Base-by-base conservation (phyloP, 2,888 invertebrate genomes). In the Eristalis intricaria region DNA sequence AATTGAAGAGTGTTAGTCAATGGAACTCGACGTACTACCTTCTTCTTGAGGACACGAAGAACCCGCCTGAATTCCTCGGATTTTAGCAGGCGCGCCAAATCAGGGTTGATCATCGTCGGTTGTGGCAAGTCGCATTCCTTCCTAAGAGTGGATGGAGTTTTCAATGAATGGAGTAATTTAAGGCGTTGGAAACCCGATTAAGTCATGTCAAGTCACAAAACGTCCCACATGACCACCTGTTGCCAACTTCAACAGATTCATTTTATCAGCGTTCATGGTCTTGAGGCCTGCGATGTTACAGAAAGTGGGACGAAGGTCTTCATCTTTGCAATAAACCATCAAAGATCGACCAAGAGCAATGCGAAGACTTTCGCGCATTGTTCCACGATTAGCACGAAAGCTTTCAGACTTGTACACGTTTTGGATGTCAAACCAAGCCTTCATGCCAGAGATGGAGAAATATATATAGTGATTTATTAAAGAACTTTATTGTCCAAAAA, bases 181-280 rank as follows among this genome's bases (percentile, higher is more conserved):
- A 99, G 95, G 91, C 97, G 95, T 90, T 96, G 95, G 93, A 99
- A 99, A 0, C 99, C 99, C 3, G 98, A 97, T 93, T 99, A 97
- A 13, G 99, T 99, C 99, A n/a, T n/a, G n/a, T n/a, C 99, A 99
- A 94, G 99, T 98, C 93, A 98, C 95, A 93, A 99, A 99, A 85
- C 99, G 96, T 64, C 99, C 99, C 75, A 99, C 97, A 92, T 99
- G 99, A 90, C 99, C 99, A 91, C 98, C 99, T 58, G 99, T 99
- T 0, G 99, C 99, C 91, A 99, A 94, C 94, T 98, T 98, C 92
- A 99, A 94, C 75, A 99, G 94, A 93, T 99, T 99, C 92, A 99
- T 94, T 91, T 97, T 96, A 91, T 97, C 96, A 35, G 99, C 98
- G 91, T 96, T 97, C 93, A 99, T 96, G 89, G 98, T 95, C 91